phyloP scores from a whole-genome alignment of 30 jellyfish, hydroid and myxozoan genomes.

The Aurelia aurita complex sp. Pacific region DNA sequence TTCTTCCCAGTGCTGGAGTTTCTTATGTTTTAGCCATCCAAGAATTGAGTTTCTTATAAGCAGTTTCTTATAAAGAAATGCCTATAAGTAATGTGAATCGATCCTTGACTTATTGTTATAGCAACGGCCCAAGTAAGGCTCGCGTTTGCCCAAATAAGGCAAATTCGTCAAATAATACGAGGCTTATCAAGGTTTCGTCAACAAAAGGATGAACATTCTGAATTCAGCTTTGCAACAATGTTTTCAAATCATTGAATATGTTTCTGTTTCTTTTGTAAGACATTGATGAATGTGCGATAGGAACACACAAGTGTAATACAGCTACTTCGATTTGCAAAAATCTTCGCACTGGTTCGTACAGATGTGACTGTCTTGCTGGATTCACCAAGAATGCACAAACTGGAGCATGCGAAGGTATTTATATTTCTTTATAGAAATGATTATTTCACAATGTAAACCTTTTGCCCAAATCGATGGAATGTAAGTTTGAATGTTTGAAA shows the following conservation, averaged over 20 bases:
- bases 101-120: too few relatives aligned
- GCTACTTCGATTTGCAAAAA: conserved; percentile 64
- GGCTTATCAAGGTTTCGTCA: too few relatives aligned
- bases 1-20: too few relatives aligned
- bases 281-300: conserved; percentile 61
- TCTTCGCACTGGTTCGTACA: conserved; percentile 62
- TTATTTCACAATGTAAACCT: neutral
- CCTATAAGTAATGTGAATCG: too few relatives aligned
- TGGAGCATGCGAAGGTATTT: conserved; percentile 67
- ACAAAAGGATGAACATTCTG: too few relatives aligned
- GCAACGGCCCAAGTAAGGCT: too few relatives aligned
- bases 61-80: too few relatives aligned
- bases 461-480: neutral
- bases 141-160: too few relatives aligned
- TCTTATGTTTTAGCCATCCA: too few relatives aligned
- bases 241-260: neutral
- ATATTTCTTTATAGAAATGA: neutral
- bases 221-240: neutral
- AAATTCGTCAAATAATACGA: too few relatives aligned
- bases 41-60: too few relatives aligned
- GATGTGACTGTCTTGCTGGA: conserved; percentile 70
- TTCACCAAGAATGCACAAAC: conserved; percentile 41
- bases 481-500: too few relatives aligned
- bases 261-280: conserved; percentile 33
- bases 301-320: conserved; percentile 49